Evolutionary conservation across 2,113 vertebrate genomes (phyloP).

Genomic region (Vombatus ursinus): DNA sequence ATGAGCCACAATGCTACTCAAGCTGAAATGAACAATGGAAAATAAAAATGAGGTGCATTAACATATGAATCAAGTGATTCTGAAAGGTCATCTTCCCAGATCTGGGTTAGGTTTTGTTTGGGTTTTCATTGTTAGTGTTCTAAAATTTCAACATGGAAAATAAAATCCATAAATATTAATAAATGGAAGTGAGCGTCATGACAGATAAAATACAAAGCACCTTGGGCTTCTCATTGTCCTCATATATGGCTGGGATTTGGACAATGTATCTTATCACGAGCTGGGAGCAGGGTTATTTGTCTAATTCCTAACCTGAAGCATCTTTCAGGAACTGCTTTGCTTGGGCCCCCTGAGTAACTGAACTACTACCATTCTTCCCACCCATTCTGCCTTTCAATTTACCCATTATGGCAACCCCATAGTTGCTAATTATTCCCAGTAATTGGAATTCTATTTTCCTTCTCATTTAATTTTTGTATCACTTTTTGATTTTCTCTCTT

Average conservation of each 20-base stretch:
- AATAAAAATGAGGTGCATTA: conserved; percentile 77
- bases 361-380: neutral
- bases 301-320: conserved; percentile 29
- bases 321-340: conserved; percentile 11
- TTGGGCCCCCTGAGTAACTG: neutral
- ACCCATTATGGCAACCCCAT: neutral
- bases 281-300: conserved; percentile 8
- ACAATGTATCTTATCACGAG: conserved; percentile 50
- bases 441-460: neutral
- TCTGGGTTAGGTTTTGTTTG: conserved; percentile 68
- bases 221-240: conserved; percentile 72
- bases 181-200: conserved; percentile 54
- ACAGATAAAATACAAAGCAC: conserved; percentile 73
- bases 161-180: conserved; percentile 82
- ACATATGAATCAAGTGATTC: conserved; percentile 79
- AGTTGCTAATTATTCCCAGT: neutral
- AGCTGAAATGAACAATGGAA: conserved; percentile 59
- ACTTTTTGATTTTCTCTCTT: neutral
- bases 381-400: neutral
- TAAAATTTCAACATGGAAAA: conserved; percentile 61
- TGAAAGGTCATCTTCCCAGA: conserved; percentile 80
- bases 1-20: conserved; percentile 58
- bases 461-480: neutral
- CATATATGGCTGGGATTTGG: conserved; percentile 47
- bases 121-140: conserved; percentile 48